Evolutionary conservation across 1,140 invertebrate genomes (phyloP), one percentile per base, ranked within the genome.

Genomic region (Bactericera cockerelli): DNA sequence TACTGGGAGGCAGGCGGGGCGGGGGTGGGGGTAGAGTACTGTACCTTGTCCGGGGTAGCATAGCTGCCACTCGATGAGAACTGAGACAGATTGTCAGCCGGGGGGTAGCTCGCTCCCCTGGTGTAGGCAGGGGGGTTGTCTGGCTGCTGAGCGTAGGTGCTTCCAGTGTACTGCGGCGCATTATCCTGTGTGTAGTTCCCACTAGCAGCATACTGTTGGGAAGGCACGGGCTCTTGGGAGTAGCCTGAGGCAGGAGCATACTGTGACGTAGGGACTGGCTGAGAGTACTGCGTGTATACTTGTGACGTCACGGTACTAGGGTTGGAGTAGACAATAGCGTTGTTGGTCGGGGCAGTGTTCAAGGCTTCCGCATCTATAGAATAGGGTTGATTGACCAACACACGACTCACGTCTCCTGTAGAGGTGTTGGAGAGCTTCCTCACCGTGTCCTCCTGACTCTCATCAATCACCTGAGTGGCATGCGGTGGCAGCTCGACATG

Each of bases 361-460:
- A 49, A 22, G 3, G 42, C 42, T 49, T 49, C 42, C n/a, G 42
- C 19, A 49, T 49, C 42, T 16, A 49, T 16, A 49, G 42, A 49
- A n/a, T 49, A 49, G n/a, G n/a, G 42, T n/a, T 49, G 42, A 49
- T 22, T 49, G 4, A 49, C 22, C n/a, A 49, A n/a, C 42, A 49
- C 19, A 22, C 42, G 42, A n/a, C 19, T 49, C 42, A 49, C 19
- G 19, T 49, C 42, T 19, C 42, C 42, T 10, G 42, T 19, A n/a
- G 42, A 49, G 3, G 42, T 49, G 22, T 49, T 49, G n/a, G 42
- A 49, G 22, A 22, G n/a, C 19, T 49, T 49, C 42, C 42, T 49
- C 42, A n/a, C n/a, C 6, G 22, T 16, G 3, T 49, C 42, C 8
- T 49, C 42, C 19, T 16, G 6, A 19, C 8, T 16, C 42, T 49